Evolutionary conservation across 2,113 vertebrate genomes (phyloP), one percentile per base, ranked within the genome.

Genomic region (Chiloscyllium plagiosum): DNA sequence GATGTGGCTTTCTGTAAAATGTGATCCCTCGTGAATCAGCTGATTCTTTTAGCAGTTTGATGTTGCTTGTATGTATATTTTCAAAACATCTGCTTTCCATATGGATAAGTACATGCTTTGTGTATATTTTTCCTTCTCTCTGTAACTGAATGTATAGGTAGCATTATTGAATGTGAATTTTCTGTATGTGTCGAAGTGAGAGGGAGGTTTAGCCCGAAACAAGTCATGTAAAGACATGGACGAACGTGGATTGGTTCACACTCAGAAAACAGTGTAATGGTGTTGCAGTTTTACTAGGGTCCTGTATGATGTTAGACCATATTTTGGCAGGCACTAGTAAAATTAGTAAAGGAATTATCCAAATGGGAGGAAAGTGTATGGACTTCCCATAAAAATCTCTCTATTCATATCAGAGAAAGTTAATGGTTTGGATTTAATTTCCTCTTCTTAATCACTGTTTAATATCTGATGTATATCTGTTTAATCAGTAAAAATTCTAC

Each of bases 21-120:
- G 96, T 97, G 96, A 56, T 96, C 97, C 96, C 96, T 95, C 96
- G 97, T 97, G 96, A 97, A 98, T 97, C 97, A 97, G 97, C 97
- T 97, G 96, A 97, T 97, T 96, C 96, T 29, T 85, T 65, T 42
- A 42, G 42, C 69, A 72, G 76, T 65, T 96, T 96, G 97, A 96
- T 96, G 97, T 97, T 97, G 96, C 97, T 65, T 95, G 56, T 96
- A 97, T 97, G 97, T 96, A 96, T 97, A 97, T 96, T 17, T 96
- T 96, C 98, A 97, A 96, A 97, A 98, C 98, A 99, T 99, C 98
- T 99, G 99, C 96, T 97, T 96, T 96, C 97, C 99, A 99, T 98
- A 99, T 99, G 98, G 97, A 96, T 96, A 94, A 96, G 97, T 97
- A 97, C 97, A 97, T 96, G 97, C 97, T 96, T 97, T 95, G 47